Percentiles rank a stretch among this genome's conserved stretches.
Conservation (phyloP, 1,140 invertebrate genomes). For the Musca domestica region DNA sequence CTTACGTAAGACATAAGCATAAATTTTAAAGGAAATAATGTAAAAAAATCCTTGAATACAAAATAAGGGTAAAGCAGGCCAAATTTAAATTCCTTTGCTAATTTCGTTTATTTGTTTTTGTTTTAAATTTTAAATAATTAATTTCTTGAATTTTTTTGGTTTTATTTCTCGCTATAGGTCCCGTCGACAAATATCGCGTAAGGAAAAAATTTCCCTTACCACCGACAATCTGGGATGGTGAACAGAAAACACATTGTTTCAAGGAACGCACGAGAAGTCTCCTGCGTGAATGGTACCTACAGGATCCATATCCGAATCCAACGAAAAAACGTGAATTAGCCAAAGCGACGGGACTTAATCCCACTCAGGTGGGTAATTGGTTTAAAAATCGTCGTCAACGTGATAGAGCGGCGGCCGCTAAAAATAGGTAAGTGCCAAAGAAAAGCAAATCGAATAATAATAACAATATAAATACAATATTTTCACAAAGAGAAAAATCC, state of each 20-base stretch:
- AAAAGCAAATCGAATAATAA: too few relatives aligned
- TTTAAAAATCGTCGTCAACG: slow-evolving; percentile 99
- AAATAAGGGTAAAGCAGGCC: too few relatives aligned
- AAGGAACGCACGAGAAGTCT: slow-evolving; percentile 95
- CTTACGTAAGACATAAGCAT: too few relatives aligned
- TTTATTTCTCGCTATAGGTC: too few relatives aligned
- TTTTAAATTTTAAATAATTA: too few relatives aligned
- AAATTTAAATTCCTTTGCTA: too few relatives aligned
- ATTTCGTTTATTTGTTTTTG: too few relatives aligned
- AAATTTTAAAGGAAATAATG: too few relatives aligned
- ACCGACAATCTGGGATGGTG: slow-evolving; percentile 99
- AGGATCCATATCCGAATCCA: slow-evolving; percentile 99
- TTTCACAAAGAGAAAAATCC: too few relatives aligned
- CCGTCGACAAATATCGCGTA: slow-evolving; percentile 99
- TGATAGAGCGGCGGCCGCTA: slow-evolving; percentile 97
- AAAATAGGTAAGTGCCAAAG: slow-evolving; percentile 79
- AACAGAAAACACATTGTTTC: slow-evolving; percentile 99
- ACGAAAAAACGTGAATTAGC: slow-evolving; percentile 98
- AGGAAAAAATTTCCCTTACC: slow-evolving; percentile 98
- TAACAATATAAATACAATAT: too few relatives aligned
- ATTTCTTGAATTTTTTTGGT: too few relatives aligned
- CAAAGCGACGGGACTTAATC: slow-evolving; percentile 93
- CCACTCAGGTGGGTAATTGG: slow-evolving; percentile 99
- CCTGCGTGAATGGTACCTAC: slow-evolving; percentile 96
- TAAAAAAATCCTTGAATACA: too few relatives aligned